Conservation (phyloP, 2,888 invertebrate species). For the Ornithoptera alexandrae region DNA sequence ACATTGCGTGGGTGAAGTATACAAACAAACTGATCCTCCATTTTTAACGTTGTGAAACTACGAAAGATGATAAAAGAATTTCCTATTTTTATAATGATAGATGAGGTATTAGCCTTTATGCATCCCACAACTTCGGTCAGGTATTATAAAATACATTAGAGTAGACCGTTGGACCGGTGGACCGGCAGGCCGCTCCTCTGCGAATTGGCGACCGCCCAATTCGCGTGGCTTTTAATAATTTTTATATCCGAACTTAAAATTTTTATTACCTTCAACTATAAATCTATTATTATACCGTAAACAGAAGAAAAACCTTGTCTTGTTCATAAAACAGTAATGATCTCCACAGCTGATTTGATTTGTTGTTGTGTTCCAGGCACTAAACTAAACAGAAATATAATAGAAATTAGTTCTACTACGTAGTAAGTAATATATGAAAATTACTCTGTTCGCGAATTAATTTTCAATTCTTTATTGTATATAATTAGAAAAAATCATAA, state of each 20-base stretch:
- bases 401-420: too few relatives aligned
- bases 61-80: neutral
- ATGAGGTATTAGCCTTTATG: slow-evolving; percentile 10
- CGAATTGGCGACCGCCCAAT: slow-evolving; percentile 19
- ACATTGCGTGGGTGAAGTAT: neutral
- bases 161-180: neutral
- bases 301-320: too few relatives aligned
- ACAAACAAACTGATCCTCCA: neutral
- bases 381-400: too few relatives aligned
- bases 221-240: slow-evolving; percentile 16
- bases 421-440: too few relatives aligned
- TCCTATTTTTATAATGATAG: neutral
- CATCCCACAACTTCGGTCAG: slow-evolving; percentile 9
- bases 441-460: too few relatives aligned
- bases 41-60: neutral
- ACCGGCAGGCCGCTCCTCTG: slow-evolving; percentile 3
- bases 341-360: too few relatives aligned
- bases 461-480: too few relatives aligned
- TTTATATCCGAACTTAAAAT: neutral
- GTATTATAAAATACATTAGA: slow-evolving; percentile 14
- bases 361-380: too few relatives aligned
- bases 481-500: too few relatives aligned
- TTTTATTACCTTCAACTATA: neutral
- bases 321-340: too few relatives aligned
- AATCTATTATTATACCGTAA: neutral